Conservation (phyloP, 2,888 invertebrate genomes). For the Epinotia bilunana region DNA sequence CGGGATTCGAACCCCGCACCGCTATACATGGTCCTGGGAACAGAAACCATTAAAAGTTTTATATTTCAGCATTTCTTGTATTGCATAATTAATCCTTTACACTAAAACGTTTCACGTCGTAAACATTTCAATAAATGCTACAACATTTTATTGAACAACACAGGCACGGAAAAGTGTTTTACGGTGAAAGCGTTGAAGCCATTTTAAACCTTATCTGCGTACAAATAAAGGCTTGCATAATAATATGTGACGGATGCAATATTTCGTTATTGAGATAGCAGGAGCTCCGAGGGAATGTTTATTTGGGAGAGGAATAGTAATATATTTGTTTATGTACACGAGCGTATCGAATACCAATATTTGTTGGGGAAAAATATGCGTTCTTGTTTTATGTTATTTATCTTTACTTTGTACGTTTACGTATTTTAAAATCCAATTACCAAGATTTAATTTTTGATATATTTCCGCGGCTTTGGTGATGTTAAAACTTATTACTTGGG, state of each 20-base stretch:
- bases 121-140: slow-evolving; percentile 24
- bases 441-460: no score
- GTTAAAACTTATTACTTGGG: no score
- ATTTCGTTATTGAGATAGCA: slow-evolving; percentile 23
- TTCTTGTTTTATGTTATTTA: background rate
- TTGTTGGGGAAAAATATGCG: background rate
- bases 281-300: slow-evolving; percentile 14
- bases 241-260: slow-evolving; percentile 21
- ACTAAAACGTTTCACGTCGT: slow-evolving; percentile 16
- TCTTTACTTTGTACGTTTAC: no score
- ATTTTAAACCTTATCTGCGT: background rate
- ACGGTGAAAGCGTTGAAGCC: background rate
- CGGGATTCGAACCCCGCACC: no score
- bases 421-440: no score
- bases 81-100: slow-evolving; percentile 4
- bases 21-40: no score
- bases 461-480: no score
- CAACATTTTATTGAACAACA: slow-evolving; percentile 16
- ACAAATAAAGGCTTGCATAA: background rate
- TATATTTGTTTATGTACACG: background rate
- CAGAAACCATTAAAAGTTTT: no score
- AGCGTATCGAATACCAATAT: slow-evolving; percentile 4
- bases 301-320: slow-evolving; percentile 12
- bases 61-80: background rate
- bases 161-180: background rate